A percentile compares a stretch with the other conserved stretches of the same genome.
These are phyloP conservation scores for Trematocara variabile DNA, from an alignment of 2,113 vertebrate species.

Conservation along the genomic window DNA sequence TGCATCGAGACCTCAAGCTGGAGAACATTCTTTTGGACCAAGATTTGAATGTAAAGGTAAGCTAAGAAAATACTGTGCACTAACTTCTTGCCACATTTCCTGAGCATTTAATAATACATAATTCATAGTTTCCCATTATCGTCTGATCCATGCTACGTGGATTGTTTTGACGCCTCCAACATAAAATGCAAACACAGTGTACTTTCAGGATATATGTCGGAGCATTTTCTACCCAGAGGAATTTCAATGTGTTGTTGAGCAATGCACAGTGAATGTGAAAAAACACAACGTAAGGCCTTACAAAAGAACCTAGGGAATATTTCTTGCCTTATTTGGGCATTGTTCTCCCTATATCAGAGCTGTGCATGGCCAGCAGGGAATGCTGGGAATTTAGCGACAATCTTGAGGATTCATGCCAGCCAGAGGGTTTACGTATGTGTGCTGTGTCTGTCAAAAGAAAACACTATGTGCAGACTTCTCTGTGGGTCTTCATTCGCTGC, in stretches of 20 bases:
- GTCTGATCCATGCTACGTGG: not conserved
- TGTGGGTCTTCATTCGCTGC: slow-evolving; percentile 13
- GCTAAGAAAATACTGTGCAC: not conserved
- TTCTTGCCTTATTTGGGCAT: slow-evolving; percentile 53
- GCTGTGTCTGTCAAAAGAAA: slow-evolving; percentile 22
- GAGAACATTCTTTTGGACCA: slow-evolving; percentile 80
- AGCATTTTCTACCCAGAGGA: slow-evolving; percentile 6
- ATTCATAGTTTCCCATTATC: not conserved
- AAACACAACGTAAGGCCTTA: slow-evolving; percentile 34
- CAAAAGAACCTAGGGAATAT: slow-evolving; percentile 38
- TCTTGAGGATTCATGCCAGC: slow-evolving; percentile 35
- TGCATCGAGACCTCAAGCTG: slow-evolving; percentile 80
- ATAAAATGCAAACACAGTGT: not conserved
- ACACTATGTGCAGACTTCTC: not conserved
- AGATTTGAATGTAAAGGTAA: slow-evolving; percentile 78
- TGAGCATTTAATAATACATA: not conserved
- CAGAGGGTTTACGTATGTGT: slow-evolving; percentile 26
- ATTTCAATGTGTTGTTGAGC: slow-evolving; percentile 14
- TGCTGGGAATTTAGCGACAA: slow-evolving; percentile 60
- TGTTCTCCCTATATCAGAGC: slow-evolving; percentile 57
- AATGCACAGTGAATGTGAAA: slow-evolving; percentile 13
- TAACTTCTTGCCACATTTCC: not conserved
- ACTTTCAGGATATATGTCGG: slow-evolving; percentile 8
- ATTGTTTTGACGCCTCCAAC: not conserved
- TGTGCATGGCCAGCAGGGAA: slow-evolving; percentile 38